Conservation (phyloP, 1,140 invertebrate species). For the Drosophila ironensis region DNA sequence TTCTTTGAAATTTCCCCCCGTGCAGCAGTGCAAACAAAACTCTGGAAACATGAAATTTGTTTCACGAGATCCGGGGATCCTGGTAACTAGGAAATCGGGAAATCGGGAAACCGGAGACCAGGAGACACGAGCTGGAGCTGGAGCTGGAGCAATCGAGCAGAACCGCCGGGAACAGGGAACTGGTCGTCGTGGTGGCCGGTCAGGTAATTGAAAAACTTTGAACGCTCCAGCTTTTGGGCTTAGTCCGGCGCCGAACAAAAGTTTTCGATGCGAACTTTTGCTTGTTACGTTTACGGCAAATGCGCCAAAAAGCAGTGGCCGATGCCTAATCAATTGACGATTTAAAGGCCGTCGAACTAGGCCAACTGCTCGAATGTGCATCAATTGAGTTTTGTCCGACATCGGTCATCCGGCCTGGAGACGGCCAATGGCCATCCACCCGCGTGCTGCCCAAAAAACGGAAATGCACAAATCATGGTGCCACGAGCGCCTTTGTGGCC, state of each 20-base stretch:
- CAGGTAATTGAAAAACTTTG: slow-evolving; percentile 78
- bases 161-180: neutral
- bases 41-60: slow-evolving; percentile 45
- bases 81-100: neutral
- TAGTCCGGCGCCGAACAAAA: slow-evolving; percentile 31
- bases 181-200: slow-evolving; percentile 30
- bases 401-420: slow-evolving; percentile 1
- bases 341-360: slow-evolving; percentile 47
- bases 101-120: neutral
- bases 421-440: neutral
- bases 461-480: slow-evolving; percentile 72
- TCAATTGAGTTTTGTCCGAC: slow-evolving; percentile 40
- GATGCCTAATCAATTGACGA: slow-evolving; percentile 61
- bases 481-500: slow-evolving; percentile 40
- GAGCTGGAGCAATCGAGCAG: slow-evolving; percentile 23
- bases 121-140: slow-evolving; percentile 14
- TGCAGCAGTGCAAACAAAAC: slow-evolving; percentile 29
- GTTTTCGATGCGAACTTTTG: slow-evolving; percentile 51
- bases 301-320: slow-evolving; percentile 28
- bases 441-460: slow-evolving; percentile 43
- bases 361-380: slow-evolving; percentile 40
- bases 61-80: slow-evolving; percentile 5
- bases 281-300: slow-evolving; percentile 48
- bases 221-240: slow-evolving; percentile 44
- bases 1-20: no score